Evolutionary conservation across 2,113 vertebrate species (phyloP).

Genomic region (Meles meles): DNA sequence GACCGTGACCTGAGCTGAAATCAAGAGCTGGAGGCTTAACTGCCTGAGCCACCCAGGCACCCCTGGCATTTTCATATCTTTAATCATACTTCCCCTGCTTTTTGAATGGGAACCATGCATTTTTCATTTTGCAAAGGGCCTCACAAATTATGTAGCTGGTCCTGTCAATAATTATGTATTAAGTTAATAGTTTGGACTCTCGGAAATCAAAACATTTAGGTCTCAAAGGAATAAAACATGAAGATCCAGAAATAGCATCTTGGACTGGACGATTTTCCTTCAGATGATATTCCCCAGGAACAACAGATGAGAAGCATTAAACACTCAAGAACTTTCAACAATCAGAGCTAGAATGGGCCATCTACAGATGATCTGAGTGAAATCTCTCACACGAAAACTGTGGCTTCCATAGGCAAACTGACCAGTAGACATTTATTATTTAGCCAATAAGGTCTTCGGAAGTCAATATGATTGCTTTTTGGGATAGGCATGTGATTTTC

Average conservation of each 20-base stretch:
- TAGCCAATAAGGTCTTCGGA: not conserved
- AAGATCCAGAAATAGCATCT: not conserved
- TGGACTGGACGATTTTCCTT: not conserved
- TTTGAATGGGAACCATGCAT: not conserved
- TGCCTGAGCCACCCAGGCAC: not conserved
- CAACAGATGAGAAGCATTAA: not conserved
- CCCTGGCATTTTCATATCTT: not conserved
- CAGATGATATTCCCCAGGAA: not conserved
- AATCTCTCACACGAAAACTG: not conserved
- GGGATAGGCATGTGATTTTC: not conserved
- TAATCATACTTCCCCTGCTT: not conserved
- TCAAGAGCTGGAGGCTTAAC: not conserved
- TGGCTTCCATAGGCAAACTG: not conserved
- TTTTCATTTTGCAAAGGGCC: not conserved
- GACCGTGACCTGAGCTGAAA: not conserved
- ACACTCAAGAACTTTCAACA: not conserved
- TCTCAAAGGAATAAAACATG: not conserved
- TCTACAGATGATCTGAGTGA: not conserved
- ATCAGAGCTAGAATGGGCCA: not conserved
- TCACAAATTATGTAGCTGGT: not conserved
- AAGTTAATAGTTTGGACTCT: not conserved
- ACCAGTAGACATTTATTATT: not conserved
- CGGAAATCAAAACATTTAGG: not conserved
- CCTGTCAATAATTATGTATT: not conserved
- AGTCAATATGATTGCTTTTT: not conserved